Percentiles rank a stretch among this genome's conserved stretches.
Evolutionary conservation across 2,113 vertebrate genomes (phyloP).

Genomic region (Platycercus adscitus): DNA sequence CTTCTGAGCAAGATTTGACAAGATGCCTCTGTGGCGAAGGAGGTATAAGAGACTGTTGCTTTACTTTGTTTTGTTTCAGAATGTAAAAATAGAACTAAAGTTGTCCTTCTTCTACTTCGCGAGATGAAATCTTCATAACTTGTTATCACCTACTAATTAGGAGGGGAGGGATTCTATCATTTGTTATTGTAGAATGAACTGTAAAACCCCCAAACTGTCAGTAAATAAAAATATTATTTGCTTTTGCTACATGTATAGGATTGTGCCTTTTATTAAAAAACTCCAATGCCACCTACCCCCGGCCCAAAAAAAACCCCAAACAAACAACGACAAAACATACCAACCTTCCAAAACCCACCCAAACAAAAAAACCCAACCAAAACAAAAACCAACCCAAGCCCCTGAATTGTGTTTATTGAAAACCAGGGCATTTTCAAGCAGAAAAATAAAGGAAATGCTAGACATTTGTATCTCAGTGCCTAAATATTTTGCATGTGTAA

Average conservation of each 20-base stretch:
- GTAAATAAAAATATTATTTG: not conserved
- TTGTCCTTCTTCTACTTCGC: not conserved
- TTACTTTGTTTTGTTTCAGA: not conserved
- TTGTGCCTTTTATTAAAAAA: not conserved
- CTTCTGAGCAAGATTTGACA: not conserved
- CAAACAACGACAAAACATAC: not conserved
- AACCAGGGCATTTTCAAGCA: not conserved
- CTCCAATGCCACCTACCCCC: rapidly evolving
- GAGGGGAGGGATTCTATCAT: not conserved
- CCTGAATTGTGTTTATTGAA: not conserved
- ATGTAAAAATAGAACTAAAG: not conserved
- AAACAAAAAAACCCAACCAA: not conserved
- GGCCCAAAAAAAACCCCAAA: rapidly evolving
- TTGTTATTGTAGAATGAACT: not conserved
- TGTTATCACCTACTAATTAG: not conserved
- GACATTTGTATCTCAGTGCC: rapidly evolving
- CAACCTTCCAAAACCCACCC: not conserved
- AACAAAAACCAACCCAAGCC: not conserved
- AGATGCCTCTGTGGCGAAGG: not conserved
- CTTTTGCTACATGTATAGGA: not conserved
- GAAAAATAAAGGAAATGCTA: not conserved
- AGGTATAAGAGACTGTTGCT: not conserved
- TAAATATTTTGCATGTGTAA: not conserved
- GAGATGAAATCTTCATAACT: not conserved
- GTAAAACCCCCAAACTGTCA: not conserved